Evolutionary conservation across 2,113 vertebrate species (phyloP).

Genomic region (Epinephelus fuscoguttatus): DNA sequence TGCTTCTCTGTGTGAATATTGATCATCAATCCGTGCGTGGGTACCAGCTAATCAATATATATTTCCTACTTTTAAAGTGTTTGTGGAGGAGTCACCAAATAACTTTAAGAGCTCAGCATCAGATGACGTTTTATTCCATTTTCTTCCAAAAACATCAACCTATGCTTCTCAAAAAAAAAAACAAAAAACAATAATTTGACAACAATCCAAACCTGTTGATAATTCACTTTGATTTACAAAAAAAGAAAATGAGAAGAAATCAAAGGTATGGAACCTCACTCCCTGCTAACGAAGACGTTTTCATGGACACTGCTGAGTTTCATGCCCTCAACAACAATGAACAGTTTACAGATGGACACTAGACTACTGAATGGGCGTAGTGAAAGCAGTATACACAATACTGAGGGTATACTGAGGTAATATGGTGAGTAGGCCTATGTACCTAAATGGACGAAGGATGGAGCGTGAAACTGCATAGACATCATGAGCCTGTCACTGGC

Average conservation of each 20-base stretch:
- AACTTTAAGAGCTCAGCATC: conserved; percentile 60
- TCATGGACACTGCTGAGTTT: conserved; percentile 65
- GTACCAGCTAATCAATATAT: background rate
- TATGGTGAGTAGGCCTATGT: conserved; percentile 37
- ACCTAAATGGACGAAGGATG: conserved; percentile 27
- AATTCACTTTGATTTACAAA: conserved; percentile 73
- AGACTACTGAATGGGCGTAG: conserved; percentile 33
- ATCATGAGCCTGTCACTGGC: conserved; percentile 33
- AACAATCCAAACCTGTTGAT: conserved; percentile 73
- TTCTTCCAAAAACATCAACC: conserved; percentile 80
- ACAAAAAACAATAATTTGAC: conserved; percentile 61
- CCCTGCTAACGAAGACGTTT: conserved; percentile 62
- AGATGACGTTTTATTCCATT: conserved; percentile 80
- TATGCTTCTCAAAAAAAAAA: conserved; percentile 70
- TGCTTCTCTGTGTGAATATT: conserved; percentile 59
- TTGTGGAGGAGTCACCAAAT: conserved; percentile 28
- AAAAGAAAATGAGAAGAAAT: conserved; percentile 60
- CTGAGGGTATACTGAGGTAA: conserved; percentile 62
- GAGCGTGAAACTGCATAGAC: conserved; percentile 56
- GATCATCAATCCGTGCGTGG: background rate
- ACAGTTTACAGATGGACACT: conserved; percentile 65
- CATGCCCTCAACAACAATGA: conserved; percentile 67
- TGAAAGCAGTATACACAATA: conserved; percentile 49
- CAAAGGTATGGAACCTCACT: conserved; percentile 60
- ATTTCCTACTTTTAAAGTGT: background rate